Percentiles rank a stretch among this genome's conserved stretches.
Evolutionary conservation across 2,113 vertebrate species (phyloP).

Genomic region (Oryzias woworae): DNA sequence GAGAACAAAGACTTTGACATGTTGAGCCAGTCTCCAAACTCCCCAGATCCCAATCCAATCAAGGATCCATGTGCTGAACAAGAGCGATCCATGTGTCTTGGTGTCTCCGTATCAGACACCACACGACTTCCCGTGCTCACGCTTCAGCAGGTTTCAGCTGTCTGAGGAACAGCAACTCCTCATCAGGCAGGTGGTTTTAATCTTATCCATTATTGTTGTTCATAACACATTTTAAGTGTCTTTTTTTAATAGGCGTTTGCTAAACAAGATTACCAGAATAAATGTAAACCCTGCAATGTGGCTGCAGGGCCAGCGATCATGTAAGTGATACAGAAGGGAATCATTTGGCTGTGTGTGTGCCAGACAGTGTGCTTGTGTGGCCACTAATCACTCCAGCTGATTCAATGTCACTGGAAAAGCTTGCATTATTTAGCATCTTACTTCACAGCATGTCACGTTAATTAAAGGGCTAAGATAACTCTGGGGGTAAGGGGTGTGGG

Average conservation of each 20-base stretch:
- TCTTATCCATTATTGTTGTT: background rate
- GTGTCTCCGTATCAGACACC: background rate
- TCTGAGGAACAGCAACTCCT: background rate
- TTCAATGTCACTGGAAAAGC: slow-evolving; percentile 69
- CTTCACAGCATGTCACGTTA: slow-evolving; percentile 68
- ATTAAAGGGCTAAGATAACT: slow-evolving; percentile 72
- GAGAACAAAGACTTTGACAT: background rate
- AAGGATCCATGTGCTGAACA: background rate
- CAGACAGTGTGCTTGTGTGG: slow-evolving; percentile 25
- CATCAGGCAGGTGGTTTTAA: background rate
- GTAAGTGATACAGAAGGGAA: background rate
- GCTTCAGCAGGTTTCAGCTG: background rate
- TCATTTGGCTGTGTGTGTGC: slow-evolving; percentile 6
- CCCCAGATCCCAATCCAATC: background rate
- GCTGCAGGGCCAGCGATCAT: background rate
- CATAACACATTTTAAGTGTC: background rate
- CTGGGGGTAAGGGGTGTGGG: background rate
- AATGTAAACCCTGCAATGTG: background rate
- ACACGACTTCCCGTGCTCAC: background rate
- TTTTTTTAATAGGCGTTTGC: background rate
- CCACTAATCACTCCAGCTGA: slow-evolving; percentile 62
- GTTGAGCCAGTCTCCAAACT: background rate
- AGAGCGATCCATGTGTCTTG: background rate
- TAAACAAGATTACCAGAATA: background rate
- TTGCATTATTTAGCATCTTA: slow-evolving; percentile 75